Percentiles rank a stretch among this genome's conserved stretches.
Evolutionary conservation across 2,888 invertebrate genomes (phyloP).

Genomic region (Aplocera efformata): DNA sequence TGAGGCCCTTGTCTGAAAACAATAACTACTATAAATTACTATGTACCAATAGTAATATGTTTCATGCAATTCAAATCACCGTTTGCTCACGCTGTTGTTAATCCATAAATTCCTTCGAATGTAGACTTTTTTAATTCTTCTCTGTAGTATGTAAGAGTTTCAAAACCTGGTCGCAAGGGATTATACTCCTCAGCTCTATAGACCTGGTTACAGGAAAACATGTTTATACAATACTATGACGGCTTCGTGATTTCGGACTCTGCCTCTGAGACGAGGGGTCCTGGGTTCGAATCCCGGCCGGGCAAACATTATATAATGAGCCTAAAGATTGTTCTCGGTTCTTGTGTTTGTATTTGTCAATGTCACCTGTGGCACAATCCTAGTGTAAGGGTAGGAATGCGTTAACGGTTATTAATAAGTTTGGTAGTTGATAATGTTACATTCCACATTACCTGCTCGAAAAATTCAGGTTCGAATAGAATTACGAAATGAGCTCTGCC

Average conservation of each 20-base stretch:
- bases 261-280: too few species aligned
- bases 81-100: slow-evolving; percentile 58
- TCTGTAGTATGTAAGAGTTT: slow-evolving; percentile 59
- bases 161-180: slow-evolving; percentile 63
- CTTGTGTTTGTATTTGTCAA: too few species aligned
- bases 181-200: slow-evolving; percentile 64
- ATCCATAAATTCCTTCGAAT: slow-evolving; percentile 58
- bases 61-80: background rate
- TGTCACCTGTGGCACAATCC: too few species aligned
- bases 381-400: too few species aligned
- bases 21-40: background rate
- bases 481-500: slow-evolving; percentile 53
- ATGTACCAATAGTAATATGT: background rate
- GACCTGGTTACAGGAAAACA: slow-evolving; percentile 38
- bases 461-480: slow-evolving; percentile 57
- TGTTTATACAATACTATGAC: too few species aligned
- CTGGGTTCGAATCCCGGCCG: too few species aligned
- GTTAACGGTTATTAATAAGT: too few species aligned
- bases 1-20: slow-evolving; percentile 79
- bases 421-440: background rate
- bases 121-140: slow-evolving; percentile 48
- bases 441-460: slow-evolving; percentile 38
- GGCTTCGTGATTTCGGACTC: too few species aligned
- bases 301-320: too few species aligned
- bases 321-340: too few species aligned